phyloP scores from a whole-genome alignment of 2,888 invertebrate species.

The Smittia sp. region DNA sequence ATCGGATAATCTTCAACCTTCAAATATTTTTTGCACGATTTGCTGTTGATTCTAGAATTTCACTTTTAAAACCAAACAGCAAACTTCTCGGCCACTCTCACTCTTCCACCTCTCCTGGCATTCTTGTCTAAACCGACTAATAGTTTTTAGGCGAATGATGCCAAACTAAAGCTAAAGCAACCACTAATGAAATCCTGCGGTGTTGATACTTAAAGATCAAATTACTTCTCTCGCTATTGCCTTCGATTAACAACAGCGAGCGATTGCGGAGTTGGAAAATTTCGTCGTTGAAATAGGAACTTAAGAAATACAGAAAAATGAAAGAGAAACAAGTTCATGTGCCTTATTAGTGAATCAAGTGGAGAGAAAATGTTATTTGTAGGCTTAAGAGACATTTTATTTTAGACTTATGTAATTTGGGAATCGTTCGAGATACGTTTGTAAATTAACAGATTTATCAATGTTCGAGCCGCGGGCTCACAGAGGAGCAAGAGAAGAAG shows the following conservation, averaged over 20 bases:
- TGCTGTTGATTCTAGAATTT: constrained; percentile 3
- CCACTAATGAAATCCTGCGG: no score
- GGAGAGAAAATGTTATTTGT: not conserved
- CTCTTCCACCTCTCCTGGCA: not conserved
- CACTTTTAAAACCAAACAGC: not conserved
- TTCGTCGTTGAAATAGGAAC: not conserved
- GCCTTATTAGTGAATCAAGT: constrained; percentile 27
- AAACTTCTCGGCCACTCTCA: not conserved
- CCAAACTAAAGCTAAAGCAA: no score
- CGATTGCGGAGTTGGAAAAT: not conserved
- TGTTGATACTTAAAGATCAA: no score
- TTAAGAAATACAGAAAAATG: not conserved
- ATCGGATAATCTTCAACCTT: no score
- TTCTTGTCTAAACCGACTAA: no score
- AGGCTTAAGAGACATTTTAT: no score
- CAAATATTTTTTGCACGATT: not conserved
- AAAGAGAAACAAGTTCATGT: constrained; percentile 25
- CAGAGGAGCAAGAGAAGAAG: not conserved
- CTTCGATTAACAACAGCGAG: not conserved
- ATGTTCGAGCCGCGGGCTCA: no score
- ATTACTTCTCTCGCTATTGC: not conserved
- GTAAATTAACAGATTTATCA: no score
- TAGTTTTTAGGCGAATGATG: no score
- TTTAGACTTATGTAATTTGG: no score
- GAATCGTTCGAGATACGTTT: no score